Base-by-base conservation (phyloP, 2,113 vertebrate genomes). In the Thunnus thynnus region DNA sequence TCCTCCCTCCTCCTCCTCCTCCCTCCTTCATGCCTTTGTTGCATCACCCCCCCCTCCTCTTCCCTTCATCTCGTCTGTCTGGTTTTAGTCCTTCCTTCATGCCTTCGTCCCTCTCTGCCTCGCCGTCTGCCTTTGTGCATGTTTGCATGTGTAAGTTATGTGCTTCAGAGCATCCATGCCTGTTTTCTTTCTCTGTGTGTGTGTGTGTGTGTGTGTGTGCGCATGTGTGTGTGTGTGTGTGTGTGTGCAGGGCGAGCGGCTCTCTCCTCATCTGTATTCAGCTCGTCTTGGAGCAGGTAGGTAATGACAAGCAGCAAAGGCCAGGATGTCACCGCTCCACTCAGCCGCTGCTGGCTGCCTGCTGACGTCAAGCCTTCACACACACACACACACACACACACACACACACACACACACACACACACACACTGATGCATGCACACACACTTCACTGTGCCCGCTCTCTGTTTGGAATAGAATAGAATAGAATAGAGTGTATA, bases 251-350 rank as follows among this genome's bases (percentile, higher is more conserved):
- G 14, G 6, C 0, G 32, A 41, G 68, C 13, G 46, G 67, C 32
- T 67, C 50, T 30, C 13, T 30, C 94, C 2, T 96, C 93, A 0
- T 96, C 94, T 50, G 95, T 94, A 56, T 97, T 95, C 0, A 93
- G 95, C 56, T 95, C 95, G 72, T 95, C 94, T 17, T 94, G 94
- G 92, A 94, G 94, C 80, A 96, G 4, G 95, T 96, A 96, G 4
- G 95, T 96, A 93, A 97, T 96, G 77, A 96, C 96, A 86, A 81
- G 87, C 96, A 96, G 91, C 95, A 96, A 7, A 96, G 95, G 76
- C 96, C 3, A 97, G 95, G 13, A 95, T 95, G 1, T 96, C 96
- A 91, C 96, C 91, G 17, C 96, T 96, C 63, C 96, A 94, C 58
- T 96, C 91, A 89, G 27, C 27, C 8, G 96, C 95, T 90, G 96